Base-by-base conservation (phyloP, 2,113 vertebrate genomes). In the Oreocharis arfaki region DNA sequence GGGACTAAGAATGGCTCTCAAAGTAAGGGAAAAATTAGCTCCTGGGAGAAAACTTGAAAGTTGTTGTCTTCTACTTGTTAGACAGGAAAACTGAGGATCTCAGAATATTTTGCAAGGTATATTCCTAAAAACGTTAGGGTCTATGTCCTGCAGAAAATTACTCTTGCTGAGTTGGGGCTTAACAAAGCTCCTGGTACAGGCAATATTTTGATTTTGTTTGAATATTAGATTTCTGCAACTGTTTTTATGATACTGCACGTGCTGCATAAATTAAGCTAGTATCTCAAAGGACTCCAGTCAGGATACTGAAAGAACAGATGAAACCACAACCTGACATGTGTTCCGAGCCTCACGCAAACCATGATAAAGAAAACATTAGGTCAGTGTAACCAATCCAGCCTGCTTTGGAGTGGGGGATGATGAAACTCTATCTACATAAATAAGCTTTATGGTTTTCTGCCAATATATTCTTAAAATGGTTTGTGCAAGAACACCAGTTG, bases 401-500 rank as follows among this genome's bases (percentile, higher is more conserved):
- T 93, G 50, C 41, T 93, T 67, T 84, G 61, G 59, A 82, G 44
- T 89, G 61, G 20, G 39, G 79, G 89, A 64, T 91, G 63, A 73
- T 82, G 82, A 85, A 96, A 91, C 46, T 73, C 37, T 26, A 69
- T 89, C 56, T 87, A 44, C 57, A 57, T 87, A 94, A 93, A 91
- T 94, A 74, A 77, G 17, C 23, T 85, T 83, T 79, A 76, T 88
- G 78, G 41, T 67, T 85, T 85, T 83, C 78, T 42, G 55, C 37
- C 46, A 69, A 11, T 65, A 73, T 59, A 42, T 35, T 92, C 19
- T 92, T 92, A 27, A 91, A 89, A 46, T 55, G 67, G 30, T 79
- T 95, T 96, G 33, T 76, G 65, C 61, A 91, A 89, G 65, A 39
- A 46, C 67, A 79, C 35, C 10, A 64, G 49, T 93, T 93, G 67